phyloP scores from a whole-genome alignment of 1,140 invertebrate species.

The Caenorhabditis inopinata region DNA sequence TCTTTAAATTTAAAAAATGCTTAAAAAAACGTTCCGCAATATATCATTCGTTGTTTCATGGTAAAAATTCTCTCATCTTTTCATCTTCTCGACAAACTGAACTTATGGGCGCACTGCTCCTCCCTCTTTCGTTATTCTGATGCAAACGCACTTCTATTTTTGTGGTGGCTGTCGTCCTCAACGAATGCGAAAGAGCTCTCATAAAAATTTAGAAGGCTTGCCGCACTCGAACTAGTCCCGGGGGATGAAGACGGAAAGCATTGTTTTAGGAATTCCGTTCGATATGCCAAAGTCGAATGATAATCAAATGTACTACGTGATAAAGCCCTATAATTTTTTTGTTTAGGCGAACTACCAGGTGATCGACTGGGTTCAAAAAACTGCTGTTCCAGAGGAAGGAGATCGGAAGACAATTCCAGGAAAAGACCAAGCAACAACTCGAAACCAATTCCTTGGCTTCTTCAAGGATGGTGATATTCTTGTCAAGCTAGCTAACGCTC shows the following conservation, averaged over 20 bases:
- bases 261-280: neutral
- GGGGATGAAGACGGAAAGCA: neutral
- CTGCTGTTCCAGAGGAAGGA: slow-evolving; percentile 50
- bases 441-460: slow-evolving; percentile 55
- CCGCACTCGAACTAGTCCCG: neutral
- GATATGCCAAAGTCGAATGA: no score
- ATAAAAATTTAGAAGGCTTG: neutral
- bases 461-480: slow-evolving; percentile 54
- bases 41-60: no score
- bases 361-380: slow-evolving; percentile 52
- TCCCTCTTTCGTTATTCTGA: neutral
- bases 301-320: no score
- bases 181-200: neutral
- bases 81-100: neutral
- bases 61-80: neutral
- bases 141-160: neutral
- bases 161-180: no score
- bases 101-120: neutral
- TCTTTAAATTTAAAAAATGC: no score
- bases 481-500: slow-evolving; percentile 55
- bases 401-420: slow-evolving; percentile 50
- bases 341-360: slow-evolving; percentile 52
- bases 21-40: no score
- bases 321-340: neutral
- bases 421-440: slow-evolving; percentile 52